Percentiles rank a stretch among this genome's conserved stretches.
phyloP scores from a whole-genome alignment of 2,888 invertebrate genomes.

The Napeogenes sylphis region DNA sequence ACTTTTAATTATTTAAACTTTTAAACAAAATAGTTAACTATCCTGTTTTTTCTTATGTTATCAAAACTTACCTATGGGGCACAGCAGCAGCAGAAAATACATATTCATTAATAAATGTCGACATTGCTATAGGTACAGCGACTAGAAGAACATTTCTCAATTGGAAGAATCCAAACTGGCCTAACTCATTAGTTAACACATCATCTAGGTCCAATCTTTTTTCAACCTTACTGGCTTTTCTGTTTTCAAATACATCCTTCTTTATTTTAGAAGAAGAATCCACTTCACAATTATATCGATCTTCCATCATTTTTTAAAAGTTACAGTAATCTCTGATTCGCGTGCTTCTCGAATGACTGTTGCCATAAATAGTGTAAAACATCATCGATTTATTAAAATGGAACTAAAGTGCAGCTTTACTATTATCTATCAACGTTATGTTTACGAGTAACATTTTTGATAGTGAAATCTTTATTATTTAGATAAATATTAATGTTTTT shows the following conservation, averaged over 20 bases:
- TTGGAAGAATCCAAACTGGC: conserved; percentile 80
- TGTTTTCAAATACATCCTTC: not conserved
- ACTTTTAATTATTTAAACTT: not conserved
- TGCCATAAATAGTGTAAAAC: not conserved
- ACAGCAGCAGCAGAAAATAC: conserved; percentile 83
- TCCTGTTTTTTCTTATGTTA: not conserved
- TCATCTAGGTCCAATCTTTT: conserved; percentile 54
- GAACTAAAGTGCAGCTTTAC: too few species aligned
- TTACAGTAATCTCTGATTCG: not conserved
- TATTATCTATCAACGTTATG: too few species aligned
- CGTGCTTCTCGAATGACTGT: not conserved
- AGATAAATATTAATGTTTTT: too few species aligned
- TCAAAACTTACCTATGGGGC: conserved; percentile 78
- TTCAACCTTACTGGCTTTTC: conserved; percentile 1
- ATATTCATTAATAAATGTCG: conserved; percentile 75
- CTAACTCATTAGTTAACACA: conserved; percentile 65
- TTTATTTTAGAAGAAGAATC: not conserved
- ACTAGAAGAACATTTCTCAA: conserved; percentile 74
- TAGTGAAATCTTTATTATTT: too few species aligned
- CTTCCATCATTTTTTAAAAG: not conserved
- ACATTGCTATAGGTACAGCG: conserved; percentile 76
- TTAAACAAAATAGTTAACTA: too few species aligned
- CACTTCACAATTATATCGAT: not conserved
- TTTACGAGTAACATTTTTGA: too few species aligned
- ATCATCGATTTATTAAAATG: not conserved